Evolutionary conservation across 2,797 vertebrate species (phyloP), one percentile per base, ranked within the genome.

Genomic region (Xenentodon cancila): DNA sequence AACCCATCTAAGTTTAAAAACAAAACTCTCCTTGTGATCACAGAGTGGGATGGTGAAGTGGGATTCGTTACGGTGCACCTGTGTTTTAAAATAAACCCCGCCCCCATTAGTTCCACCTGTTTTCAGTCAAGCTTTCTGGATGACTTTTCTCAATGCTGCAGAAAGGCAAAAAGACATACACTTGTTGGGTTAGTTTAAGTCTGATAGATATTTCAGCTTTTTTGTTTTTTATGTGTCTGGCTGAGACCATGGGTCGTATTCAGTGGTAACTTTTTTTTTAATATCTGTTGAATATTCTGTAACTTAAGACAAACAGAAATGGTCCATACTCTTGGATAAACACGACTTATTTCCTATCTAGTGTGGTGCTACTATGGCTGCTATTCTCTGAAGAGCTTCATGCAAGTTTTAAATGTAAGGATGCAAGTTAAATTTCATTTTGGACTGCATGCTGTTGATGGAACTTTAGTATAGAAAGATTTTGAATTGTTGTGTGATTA

Each of bases 361-460:
- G 52, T 40, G n/a, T 49, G 44, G 9, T 19, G 2, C 32, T 64
- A 2, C 32, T 55, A 7, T 42, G 21, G 30, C 45, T 64, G 52
- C 45, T 55, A 32, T 16, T 55, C 21, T 18, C 17, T 42, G 53
- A 44, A 34, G 32, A 55, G 44, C 44, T 54, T 48, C 52, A 17
- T 48, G 45, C 32, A 54, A 27, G 32, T 25, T 19, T 27, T 42
- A 25, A 64, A 55, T 42, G 62, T 64, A 49, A 55, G 62, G 11
- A 13, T 27, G 2, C 53, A 25, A 7, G 11, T 63, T 21, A 8
- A 42, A 61, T 27, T 47, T 7, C 8, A 34, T 11, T 20, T 6
- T 9, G 16, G 9, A 34, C 27, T 17, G 15, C 4, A 49, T 17
- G 3, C 37, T 7, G 6, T 32, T 19, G 12, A 25, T 37, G 21